A percentile compares a stretch with the other conserved stretches of the same genome.
phyloP scores from a whole-genome alignment of 2,888 invertebrate genomes.

The Drosophila koepferae region DNA sequence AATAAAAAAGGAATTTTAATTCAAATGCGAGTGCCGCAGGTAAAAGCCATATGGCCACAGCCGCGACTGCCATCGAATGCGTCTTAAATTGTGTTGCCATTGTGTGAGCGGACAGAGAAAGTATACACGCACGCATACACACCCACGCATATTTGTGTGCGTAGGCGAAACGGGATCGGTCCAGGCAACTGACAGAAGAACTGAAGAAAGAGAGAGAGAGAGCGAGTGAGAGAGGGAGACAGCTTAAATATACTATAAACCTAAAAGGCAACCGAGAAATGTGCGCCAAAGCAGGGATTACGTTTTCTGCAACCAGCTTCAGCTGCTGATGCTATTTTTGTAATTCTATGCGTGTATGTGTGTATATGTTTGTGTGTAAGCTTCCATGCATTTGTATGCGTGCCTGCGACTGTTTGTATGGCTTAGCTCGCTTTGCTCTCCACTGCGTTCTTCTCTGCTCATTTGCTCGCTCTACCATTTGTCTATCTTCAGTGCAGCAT shows the following conservation, averaged over 20 bases:
- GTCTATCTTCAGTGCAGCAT: slow-evolving; percentile 11
- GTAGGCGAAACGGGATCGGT: slow-evolving; percentile 12
- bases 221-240: background rate
- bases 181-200: slow-evolving; percentile 21
- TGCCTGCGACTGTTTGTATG: slow-evolving; percentile 1
- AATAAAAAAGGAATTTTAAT: slow-evolving; percentile 18
- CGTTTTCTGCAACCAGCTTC: slow-evolving; percentile 29
- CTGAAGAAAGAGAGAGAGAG: background rate
- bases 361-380: slow-evolving; percentile 13
- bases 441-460: background rate
- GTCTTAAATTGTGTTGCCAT: slow-evolving; percentile 42
- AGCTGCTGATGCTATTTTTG: slow-evolving; percentile 15
- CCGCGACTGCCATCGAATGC: slow-evolving; percentile 46
- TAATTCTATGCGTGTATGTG: background rate
- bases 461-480: background rate
- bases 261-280: slow-evolving; percentile 48
- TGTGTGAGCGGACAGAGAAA: slow-evolving; percentile 22
- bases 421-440: slow-evolving; percentile 31
- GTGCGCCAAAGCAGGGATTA: slow-evolving; percentile 65
- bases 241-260: slow-evolving; percentile 57
- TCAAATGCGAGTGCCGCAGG: slow-evolving; percentile 32
- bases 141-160: slow-evolving; percentile 11
- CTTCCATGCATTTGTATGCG: slow-evolving; percentile 3
- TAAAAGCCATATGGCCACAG: slow-evolving; percentile 37
- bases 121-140: slow-evolving; percentile 8